Conservation (phyloP, 2,113 vertebrate genomes). For the Ivindomyrus marchei region DNA sequence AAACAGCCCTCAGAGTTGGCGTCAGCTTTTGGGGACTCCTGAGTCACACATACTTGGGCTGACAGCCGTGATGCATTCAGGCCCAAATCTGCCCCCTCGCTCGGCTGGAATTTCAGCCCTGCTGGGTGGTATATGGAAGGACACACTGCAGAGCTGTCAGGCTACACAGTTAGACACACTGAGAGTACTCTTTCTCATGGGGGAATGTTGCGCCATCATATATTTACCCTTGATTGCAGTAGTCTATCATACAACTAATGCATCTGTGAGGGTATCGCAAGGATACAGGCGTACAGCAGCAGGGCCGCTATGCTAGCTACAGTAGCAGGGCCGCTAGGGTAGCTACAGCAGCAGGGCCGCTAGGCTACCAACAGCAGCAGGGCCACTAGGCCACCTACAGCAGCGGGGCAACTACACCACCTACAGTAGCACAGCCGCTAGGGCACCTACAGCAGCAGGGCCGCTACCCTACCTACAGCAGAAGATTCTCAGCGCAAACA, state of each 20-base stretch:
- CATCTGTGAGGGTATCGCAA: neutral
- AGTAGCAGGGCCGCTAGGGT: fast-evolving
- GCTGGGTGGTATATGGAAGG: neutral
- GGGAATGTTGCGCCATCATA: neutral
- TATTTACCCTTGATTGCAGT: neutral
- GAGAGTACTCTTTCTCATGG: neutral
- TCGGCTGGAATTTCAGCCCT: neutral
- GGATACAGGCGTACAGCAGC: neutral
- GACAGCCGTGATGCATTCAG: neutral
- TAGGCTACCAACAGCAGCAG: neutral
- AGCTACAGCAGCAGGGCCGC: neutral
- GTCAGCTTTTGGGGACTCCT: neutral
- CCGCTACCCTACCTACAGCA: neutral
- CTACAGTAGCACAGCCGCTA: too few relatives aligned
- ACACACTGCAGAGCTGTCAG: neutral
- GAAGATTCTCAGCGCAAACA: neutral
- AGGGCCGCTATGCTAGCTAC: neutral
- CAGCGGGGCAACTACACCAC: neutral
- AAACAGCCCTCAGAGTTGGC: neutral
- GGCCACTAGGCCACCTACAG: too few relatives aligned
- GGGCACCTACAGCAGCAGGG: too few relatives aligned
- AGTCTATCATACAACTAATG: neutral
- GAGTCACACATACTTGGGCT: neutral
- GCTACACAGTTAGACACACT: neutral
- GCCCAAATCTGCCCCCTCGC: neutral